Evolutionary conservation across 2,797 vertebrate genomes (phyloP).

Genomic region (Gallirallus australis): DNA sequence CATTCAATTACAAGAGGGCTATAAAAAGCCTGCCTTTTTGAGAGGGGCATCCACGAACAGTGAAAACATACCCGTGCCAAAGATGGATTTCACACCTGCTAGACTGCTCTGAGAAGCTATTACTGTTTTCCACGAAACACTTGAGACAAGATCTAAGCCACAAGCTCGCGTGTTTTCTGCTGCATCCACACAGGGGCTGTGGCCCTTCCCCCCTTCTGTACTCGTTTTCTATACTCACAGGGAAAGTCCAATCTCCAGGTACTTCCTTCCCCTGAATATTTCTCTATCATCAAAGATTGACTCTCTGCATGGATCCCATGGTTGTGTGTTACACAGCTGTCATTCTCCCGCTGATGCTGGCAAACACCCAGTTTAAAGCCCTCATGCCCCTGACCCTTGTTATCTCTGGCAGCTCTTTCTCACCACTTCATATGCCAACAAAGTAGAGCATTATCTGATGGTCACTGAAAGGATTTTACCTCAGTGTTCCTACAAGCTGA

Average conservation of each 20-base stretch:
- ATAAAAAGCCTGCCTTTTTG: slow-evolving; percentile 58
- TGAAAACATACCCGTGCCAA: background rate
- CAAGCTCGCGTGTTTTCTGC: background rate
- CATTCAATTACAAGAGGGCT: slow-evolving; percentile 69
- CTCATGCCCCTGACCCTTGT: accelerated
- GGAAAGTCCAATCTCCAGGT: background rate
- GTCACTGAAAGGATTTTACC: background rate
- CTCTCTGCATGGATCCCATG: background rate
- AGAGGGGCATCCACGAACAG: slow-evolving; percentile 40
- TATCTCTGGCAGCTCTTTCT: background rate
- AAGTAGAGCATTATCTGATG: background rate
- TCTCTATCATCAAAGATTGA: background rate
- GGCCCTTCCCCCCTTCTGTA: background rate
- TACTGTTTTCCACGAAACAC: slow-evolving; percentile 41
- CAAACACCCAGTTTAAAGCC: background rate
- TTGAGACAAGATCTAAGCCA: background rate
- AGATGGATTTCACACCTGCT: background rate
- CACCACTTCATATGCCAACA: background rate
- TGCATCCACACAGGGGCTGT: background rate
- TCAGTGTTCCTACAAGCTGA: background rate
- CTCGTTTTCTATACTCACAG: no score
- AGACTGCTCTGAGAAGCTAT: slow-evolving; percentile 57
- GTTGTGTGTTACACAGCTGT: background rate
- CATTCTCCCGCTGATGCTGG: background rate
- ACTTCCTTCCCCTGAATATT: background rate